Base-by-base conservation (phyloP, 1,140 invertebrate species). In the Diachasma alloeum region DNA sequence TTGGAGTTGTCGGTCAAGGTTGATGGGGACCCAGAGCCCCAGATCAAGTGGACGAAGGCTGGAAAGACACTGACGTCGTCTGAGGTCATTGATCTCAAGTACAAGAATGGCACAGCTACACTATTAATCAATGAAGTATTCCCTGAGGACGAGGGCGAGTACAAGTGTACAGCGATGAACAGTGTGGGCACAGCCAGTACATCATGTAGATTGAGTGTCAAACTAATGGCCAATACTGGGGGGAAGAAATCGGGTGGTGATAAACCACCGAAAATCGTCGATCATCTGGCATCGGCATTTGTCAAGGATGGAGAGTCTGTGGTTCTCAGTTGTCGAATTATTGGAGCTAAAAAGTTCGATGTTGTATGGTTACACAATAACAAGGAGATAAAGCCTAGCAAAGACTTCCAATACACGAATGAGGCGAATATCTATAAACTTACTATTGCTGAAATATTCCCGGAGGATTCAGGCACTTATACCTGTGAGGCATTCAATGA, bases 401-500 rank as follows among this genome's bases (percentile, higher is more conserved):
- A 98, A 90, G 97, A 99, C 90, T 99, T 99, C 92, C 93, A 96
- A 85, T 98, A 98, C 85, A 93, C 94, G 22, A 96, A 93, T 83
- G 94, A 96, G 85, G 97, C 96, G 0, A 97, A 98, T 87, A 95
- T 95, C 75, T 96, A 97, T 89, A 96, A 96, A 84, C 88, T 99
- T 76, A 92, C 94, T 78, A 98, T 99, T 78, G 94, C 96, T 17
- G 97, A 99, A 87, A 97, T 98, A 83, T 98, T 97, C 93, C 97
- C 97, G 5, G 97, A 98, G 90, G 96, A 97, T 89, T 91, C 93
- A 84, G 97, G 97, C 63, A 96, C 95, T 31, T 99, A 98, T 90
- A 98, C 97, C 4, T 98, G 97, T 88, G 97, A 99, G 90, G 97
- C 97, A 56, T 98, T 98, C 90, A 98, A 98, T 90, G 96, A 98